phyloP scores from a whole-genome alignment of 2,888 invertebrate genomes.

The Agriotes lineatus region DNA sequence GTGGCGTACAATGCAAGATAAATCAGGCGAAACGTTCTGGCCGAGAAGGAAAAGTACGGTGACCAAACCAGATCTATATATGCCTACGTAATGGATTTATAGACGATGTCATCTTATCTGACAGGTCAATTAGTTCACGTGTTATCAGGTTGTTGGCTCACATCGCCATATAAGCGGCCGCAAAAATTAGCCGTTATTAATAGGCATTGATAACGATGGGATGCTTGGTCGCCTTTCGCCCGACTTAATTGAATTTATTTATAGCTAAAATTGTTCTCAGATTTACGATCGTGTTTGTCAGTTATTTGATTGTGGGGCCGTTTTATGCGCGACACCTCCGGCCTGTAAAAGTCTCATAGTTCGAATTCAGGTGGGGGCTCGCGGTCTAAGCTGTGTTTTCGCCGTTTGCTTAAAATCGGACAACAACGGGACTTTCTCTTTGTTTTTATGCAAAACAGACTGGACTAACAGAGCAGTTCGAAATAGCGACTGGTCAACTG shows the following conservation, averaged over 20 bases:
- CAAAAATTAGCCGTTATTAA: conserved; percentile 24
- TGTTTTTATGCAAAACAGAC: too few relatives aligned
- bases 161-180: neutral
- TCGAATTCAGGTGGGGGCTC: too few relatives aligned
- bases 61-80: conserved; percentile 14
- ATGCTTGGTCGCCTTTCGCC: conserved; percentile 4
- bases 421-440: too few relatives aligned
- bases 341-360: too few relatives aligned
- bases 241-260: conserved; percentile 10
- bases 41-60: neutral
- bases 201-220: conserved; percentile 4
- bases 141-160: conserved; percentile 23
- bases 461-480: too few relatives aligned
- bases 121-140: conserved; percentile 32
- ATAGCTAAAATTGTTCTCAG: conserved; percentile 3
- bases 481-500: too few relatives aligned
- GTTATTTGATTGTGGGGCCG: neutral
- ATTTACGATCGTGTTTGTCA: neutral
- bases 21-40: conserved; percentile 2
- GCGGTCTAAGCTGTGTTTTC: too few relatives aligned
- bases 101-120: conserved; percentile 21
- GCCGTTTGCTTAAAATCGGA: too few relatives aligned
- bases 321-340: too few relatives aligned
- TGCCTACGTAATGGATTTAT: conserved; percentile 24
- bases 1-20: conserved; percentile 9